phyloP scores from a whole-genome alignment of 2,888 invertebrate species.

The Dicranocentrus wangi region DNA sequence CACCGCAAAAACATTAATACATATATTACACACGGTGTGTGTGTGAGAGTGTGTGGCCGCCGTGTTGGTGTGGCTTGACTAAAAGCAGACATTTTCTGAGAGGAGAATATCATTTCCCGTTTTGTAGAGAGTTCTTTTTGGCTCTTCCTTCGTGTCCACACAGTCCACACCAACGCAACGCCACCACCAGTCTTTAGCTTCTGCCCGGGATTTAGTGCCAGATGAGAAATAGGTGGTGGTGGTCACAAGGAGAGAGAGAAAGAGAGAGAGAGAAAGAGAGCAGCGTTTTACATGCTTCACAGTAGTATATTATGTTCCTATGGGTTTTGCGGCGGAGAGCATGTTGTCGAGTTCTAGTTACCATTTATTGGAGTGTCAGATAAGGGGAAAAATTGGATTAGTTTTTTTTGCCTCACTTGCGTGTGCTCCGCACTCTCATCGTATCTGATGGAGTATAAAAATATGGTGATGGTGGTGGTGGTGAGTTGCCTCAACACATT shows the following conservation, averaged over 20 bases:
- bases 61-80: conserved; percentile 6
- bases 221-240: background rate
- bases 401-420: background rate
- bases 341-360: background rate
- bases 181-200: too few relatives aligned
- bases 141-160: too few relatives aligned
- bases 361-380: conserved; percentile 27
- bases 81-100: conserved; percentile 13
- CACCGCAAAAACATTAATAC: background rate
- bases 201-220: background rate
- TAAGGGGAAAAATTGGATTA: conserved; percentile 38
- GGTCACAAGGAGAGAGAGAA: conserved; percentile 14
- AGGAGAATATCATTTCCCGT: background rate
- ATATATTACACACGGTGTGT: background rate
- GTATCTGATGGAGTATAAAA: too few relatives aligned
- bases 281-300: background rate
- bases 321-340: too few relatives aligned
- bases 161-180: too few relatives aligned
- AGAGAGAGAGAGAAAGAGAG: too few relatives aligned
- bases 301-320: background rate
- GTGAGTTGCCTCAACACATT: too few relatives aligned
- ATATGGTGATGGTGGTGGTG: too few relatives aligned
- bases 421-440: background rate
- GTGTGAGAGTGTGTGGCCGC: background rate
- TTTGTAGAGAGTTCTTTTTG: background rate